phyloP scores from a whole-genome alignment of 2,888 invertebrate species.

The Erebia palarica region DNA sequence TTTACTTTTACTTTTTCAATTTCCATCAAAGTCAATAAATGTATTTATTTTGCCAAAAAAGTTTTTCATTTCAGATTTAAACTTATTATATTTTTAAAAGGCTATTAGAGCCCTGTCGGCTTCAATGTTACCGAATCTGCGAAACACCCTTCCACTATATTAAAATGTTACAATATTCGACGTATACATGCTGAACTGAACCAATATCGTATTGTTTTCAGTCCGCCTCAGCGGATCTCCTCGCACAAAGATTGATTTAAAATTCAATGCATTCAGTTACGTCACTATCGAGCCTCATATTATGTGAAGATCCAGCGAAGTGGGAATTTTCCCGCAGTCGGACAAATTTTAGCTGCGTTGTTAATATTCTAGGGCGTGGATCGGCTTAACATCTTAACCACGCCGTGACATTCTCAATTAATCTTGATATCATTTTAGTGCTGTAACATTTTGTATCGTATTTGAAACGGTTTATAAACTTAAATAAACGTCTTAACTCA shows the following conservation, averaged over 20 bases:
- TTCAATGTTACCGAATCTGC: not conserved
- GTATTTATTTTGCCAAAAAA: no score
- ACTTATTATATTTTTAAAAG: not conserved
- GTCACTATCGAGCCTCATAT: conserved; percentile 58
- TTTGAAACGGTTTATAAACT: no score
- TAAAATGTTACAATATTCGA: conserved; percentile 5
- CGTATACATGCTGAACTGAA: not conserved
- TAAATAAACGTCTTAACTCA: no score
- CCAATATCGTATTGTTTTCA: conserved; percentile 53
- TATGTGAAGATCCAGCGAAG: conserved; percentile 49
- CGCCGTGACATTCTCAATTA: not conserved
- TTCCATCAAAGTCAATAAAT: no score
- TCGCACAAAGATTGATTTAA: conserved; percentile 75
- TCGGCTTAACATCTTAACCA: not conserved
- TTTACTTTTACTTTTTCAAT: no score
- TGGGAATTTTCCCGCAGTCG: conserved; percentile 19
- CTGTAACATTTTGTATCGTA: no score
- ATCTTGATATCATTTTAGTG: no score
- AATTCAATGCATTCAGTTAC: conserved; percentile 70
- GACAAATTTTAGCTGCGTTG: conserved; percentile 1
- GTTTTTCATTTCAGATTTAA: no score
- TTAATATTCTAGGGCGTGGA: conserved; percentile 1
- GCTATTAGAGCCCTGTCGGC: not conserved
- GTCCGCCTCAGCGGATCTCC: conserved; percentile 66
- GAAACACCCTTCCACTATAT: not conserved